Evolutionary conservation across 35 echinoderm and acorn worm genomes (phyloP), one percentile per base, ranked within the genome.

Genomic region (Anneissia japonica): DNA sequence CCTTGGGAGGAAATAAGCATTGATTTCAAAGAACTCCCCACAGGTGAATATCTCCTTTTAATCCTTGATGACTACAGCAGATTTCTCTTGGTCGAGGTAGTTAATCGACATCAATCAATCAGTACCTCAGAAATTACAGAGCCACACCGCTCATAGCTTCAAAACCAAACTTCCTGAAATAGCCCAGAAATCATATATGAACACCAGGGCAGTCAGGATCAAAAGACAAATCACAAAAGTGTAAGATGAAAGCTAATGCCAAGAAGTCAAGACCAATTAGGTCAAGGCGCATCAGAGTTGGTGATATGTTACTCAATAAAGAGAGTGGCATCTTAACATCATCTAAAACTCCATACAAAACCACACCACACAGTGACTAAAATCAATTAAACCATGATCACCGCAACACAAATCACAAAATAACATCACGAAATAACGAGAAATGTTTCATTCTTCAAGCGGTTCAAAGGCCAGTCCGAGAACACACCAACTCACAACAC

Each of bases 81-180:
- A 31, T 91, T 83, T n/a, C n/a, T n/a, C n/a, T n/a, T n/a, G n/a
- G n/a, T n/a, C n/a, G n/a, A n/a, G n/a, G n/a, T n/a, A n/a, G n/a
- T n/a, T n/a, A n/a, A n/a, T n/a, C n/a, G n/a, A n/a, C n/a, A n/a
- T n/a, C n/a, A 10, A 82, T 90, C 19, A 64, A 86, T 74, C 30
- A 82, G 39, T 94, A 83, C 73, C 89, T 90, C 4, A 82, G 82
- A 19, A 95, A 91, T 36, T 95, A 95, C 39, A 36, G 82, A 45
- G 85, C 89, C 9, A 91, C 89, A 37, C 84, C 89, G 0, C 93
- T 91, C 77, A 79, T 21, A 55, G 74, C 16, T 35, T 85, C 32
- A 72, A 34, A 51, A 93, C 83, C 19, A 41, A 78, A 31, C 56
- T 86, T 4, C 82, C 83, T 29, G 36, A 88, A 21, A 82, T 39